A percentile compares a stretch with the other conserved stretches of the same genome.
phyloP scores from a whole-genome alignment of 2,113 vertebrate species.

The Lonchura striata region DNA sequence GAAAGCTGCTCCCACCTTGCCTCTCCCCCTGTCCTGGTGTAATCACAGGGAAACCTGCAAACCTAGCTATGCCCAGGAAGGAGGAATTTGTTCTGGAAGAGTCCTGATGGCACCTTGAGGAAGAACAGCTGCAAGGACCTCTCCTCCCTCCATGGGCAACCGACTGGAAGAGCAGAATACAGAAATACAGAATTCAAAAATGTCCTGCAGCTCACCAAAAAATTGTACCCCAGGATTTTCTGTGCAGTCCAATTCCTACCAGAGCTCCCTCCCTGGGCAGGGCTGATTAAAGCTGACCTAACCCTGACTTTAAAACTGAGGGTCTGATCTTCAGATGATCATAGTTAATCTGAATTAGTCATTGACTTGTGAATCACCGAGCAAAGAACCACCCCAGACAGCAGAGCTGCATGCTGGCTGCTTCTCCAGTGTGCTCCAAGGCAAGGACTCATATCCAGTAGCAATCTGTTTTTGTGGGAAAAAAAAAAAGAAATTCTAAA shows the following conservation, averaged over 20 bases:
- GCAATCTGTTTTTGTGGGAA: not conserved
- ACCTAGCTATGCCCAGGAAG: not conserved
- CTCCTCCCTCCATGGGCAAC: not conserved
- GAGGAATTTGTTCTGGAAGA: not conserved
- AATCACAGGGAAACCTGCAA: not conserved
- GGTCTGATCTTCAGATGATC: not conserved
- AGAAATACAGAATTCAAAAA: not conserved
- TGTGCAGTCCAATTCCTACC: not conserved
- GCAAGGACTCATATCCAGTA: slow-evolving; percentile 1
- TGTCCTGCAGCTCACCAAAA: not conserved
- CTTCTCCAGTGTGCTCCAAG: not conserved
- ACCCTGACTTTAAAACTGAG: not conserved
- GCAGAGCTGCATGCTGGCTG: not conserved
- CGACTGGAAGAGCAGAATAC: not conserved
- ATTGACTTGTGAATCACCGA: not conserved
- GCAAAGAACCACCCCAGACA: not conserved
- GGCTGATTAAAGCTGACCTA: not conserved
- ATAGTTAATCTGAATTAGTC: not conserved
- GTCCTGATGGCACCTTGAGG: not conserved
- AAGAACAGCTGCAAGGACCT: not conserved
- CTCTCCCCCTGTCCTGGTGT: not conserved
- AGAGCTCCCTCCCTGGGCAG: not conserved
- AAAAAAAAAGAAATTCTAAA: not conserved
- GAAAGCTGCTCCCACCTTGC: not conserved
- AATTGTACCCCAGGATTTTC: not conserved